These are phyloP conservation scores for Phoenicopterus ruber DNA, from an alignment of 2,113 vertebrate genomes.

Conservation along the genomic window DNA sequence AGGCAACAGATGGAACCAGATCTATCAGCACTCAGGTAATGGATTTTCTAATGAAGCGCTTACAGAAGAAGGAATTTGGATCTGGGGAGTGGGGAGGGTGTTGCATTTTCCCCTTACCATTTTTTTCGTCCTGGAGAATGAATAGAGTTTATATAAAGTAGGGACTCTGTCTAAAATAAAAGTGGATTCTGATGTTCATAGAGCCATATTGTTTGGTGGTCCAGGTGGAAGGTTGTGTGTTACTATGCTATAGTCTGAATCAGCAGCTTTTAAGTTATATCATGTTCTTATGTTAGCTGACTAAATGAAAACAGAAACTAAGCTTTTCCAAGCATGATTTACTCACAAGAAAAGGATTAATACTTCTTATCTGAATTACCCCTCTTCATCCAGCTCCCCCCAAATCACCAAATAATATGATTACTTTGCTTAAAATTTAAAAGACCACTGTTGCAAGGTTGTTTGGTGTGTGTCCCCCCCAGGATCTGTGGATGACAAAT, in stretches of 20 bases:
- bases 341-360: neutral
- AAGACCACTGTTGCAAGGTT: neutral
- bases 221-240: neutral
- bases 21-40: constrained; percentile 92
- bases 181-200: neutral
- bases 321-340: neutral
- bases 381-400: neutral
- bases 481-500: neutral
- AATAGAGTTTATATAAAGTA: neutral
- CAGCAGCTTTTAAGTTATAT: neutral
- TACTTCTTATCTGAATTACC: neutral
- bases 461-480: neutral
- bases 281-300: neutral
- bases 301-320: neutral
- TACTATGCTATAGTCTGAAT: neutral
- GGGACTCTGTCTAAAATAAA: neutral
- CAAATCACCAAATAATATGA: neutral
- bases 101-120: neutral
- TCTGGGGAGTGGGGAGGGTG: neutral
- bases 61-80: constrained; percentile 37
- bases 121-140: neutral
- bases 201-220: neutral
- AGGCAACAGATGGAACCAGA: constrained; percentile 93
- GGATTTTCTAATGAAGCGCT: constrained; percentile 64
- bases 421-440: neutral